Conservation (phyloP, 2,113 vertebrate genomes). For the Corvus moneduloides region DNA sequence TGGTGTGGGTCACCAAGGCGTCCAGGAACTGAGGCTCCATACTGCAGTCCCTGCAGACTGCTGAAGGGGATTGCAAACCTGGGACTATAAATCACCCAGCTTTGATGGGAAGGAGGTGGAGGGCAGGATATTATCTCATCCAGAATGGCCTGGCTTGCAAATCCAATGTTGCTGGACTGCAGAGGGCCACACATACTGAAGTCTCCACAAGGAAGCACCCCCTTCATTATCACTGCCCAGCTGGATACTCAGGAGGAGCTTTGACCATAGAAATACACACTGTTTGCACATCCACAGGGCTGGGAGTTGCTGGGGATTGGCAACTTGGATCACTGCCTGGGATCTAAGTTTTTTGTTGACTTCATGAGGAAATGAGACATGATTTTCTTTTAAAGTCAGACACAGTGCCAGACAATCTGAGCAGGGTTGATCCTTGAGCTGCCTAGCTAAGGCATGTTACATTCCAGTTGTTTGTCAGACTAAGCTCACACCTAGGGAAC, state of each 20-base stretch:
- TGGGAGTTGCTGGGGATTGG: background rate
- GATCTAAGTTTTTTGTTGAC: background rate
- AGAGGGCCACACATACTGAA: background rate
- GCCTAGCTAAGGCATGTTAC: background rate
- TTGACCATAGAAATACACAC: rapidly evolving
- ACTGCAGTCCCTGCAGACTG: background rate
- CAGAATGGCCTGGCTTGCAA: background rate
- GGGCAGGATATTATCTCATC: background rate
- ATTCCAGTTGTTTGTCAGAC: background rate
- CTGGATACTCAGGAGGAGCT: rapidly evolving
- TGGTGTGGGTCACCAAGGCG: background rate
- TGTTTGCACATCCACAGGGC: background rate
- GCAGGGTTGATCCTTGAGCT: background rate
- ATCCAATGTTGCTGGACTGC: background rate
- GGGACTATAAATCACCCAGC: background rate
- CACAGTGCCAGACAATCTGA: background rate
- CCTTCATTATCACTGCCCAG: background rate
- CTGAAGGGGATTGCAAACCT: background rate
- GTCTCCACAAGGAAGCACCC: background rate
- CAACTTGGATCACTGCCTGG: background rate
- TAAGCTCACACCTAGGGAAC: background rate
- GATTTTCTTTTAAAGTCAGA: background rate
- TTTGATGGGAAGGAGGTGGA: background rate
- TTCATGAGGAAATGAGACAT: background rate
- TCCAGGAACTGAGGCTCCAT: background rate